A percentile compares a stretch with the other conserved stretches of the same genome.
phyloP scores from a whole-genome alignment of 2,113 vertebrate species.

The Acanthisitta chloris region DNA sequence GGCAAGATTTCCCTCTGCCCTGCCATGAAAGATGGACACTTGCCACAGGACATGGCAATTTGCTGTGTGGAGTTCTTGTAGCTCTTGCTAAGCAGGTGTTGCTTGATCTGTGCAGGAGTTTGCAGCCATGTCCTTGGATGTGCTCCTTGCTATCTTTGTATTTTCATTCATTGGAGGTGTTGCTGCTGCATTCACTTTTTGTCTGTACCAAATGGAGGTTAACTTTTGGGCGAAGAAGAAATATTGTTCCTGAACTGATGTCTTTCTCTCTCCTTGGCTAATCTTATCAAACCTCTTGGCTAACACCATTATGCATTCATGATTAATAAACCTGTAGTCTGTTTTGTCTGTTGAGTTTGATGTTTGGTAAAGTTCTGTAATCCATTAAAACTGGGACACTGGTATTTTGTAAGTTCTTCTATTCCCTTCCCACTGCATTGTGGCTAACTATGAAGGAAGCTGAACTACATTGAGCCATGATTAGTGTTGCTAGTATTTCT shows the following conservation, averaged over 20 bases:
- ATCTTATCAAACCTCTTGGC: not conserved
- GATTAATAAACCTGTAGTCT: not conserved
- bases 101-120: not conserved
- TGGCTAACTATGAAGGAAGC: not conserved
- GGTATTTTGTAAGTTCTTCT: not conserved
- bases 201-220: not conserved
- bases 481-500: not conserved
- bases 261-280: not conserved
- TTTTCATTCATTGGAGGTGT: not conserved
- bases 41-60: not conserved
- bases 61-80: not conserved
- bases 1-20: not conserved
- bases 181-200: not conserved
- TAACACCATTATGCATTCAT: not conserved
- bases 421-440: not conserved
- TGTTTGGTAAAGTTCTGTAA: too few relatives aligned
- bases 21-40: not conserved
- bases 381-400: too few relatives aligned
- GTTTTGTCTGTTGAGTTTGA: not conserved
- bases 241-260: not conserved
- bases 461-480: not conserved
- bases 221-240: not conserved
- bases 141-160: not conserved
- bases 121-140: not conserved
- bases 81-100: not conserved